These are phyloP conservation scores for Oreochromis spilurus DNA, from an alignment of 2,113 vertebrate species.

Conservation along the genomic window DNA sequence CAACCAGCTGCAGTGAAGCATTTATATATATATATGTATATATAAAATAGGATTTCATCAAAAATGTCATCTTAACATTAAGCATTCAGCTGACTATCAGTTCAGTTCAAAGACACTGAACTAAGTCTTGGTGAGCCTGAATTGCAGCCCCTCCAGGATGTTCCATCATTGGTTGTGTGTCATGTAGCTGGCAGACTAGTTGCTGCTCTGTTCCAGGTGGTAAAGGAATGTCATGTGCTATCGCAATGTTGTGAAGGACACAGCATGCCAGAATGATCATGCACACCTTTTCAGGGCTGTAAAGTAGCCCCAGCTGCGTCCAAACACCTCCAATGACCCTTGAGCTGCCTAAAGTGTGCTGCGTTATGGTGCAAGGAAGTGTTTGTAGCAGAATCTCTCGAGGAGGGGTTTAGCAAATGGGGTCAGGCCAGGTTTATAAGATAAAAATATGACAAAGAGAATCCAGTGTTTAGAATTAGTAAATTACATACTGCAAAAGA, in stretches of 20 bases:
- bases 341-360: neutral
- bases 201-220: neutral
- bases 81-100: neutral
- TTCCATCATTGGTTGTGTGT: neutral
- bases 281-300: neutral
- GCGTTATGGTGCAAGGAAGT: neutral
- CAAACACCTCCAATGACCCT: neutral
- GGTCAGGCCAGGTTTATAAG: neutral
- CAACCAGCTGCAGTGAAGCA: neutral
- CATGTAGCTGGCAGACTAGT: neutral
- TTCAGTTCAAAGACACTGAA: neutral
- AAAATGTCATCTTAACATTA: neutral
- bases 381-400: neutral
- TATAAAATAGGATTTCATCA: neutral
- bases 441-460: neutral
- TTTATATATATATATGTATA: neutral
- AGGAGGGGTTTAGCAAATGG: neutral
- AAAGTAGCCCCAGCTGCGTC: neutral
- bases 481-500: neutral
- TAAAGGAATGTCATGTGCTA: neutral
- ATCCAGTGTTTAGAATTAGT: neutral
- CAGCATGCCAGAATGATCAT: neutral
- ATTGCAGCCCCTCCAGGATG: neutral
- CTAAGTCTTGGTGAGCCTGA: neutral
- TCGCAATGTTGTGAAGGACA: neutral